Percentiles rank a stretch among this genome's conserved stretches.
Evolutionary conservation across 2,113 vertebrate species (phyloP).

Genomic region (Mesembrinibis cayennensis): DNA sequence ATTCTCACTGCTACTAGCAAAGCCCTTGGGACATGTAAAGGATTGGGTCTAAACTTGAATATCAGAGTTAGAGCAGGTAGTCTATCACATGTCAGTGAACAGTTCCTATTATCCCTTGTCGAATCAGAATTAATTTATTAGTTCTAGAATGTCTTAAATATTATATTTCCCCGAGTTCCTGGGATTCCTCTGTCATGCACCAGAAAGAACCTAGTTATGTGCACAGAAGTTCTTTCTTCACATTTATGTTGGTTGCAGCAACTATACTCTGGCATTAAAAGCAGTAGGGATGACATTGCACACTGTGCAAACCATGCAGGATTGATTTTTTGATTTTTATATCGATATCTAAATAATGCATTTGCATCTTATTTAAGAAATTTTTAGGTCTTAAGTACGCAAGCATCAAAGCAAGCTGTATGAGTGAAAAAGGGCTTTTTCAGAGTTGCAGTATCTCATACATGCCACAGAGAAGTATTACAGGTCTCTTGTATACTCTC

Average conservation of each 20-base stretch:
- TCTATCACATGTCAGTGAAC: neutral
- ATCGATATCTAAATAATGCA: neutral
- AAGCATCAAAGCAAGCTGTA: neutral
- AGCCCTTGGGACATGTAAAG: neutral
- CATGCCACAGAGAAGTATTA: neutral
- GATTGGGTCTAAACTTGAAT: neutral
- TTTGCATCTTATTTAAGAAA: neutral
- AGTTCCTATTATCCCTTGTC: neutral
- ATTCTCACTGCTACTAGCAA: neutral
- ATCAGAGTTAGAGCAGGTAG: neutral
- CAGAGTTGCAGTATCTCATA: neutral
- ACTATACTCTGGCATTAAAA: conserved; percentile 13
- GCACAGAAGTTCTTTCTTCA: neutral
- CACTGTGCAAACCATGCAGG: neutral
- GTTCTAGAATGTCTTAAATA: neutral
- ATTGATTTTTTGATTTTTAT: neutral
- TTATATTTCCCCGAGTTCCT: neutral
- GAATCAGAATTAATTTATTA: neutral
- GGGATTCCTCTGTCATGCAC: neutral
- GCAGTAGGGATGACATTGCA: neutral
- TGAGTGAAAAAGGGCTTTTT: neutral
- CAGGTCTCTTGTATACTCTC: neutral
- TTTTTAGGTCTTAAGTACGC: neutral
- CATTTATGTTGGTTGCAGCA: neutral
- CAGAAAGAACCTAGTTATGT: neutral